Base-by-base conservation (phyloP, 1,140 invertebrate species). In the Venturia canescens region DNA sequence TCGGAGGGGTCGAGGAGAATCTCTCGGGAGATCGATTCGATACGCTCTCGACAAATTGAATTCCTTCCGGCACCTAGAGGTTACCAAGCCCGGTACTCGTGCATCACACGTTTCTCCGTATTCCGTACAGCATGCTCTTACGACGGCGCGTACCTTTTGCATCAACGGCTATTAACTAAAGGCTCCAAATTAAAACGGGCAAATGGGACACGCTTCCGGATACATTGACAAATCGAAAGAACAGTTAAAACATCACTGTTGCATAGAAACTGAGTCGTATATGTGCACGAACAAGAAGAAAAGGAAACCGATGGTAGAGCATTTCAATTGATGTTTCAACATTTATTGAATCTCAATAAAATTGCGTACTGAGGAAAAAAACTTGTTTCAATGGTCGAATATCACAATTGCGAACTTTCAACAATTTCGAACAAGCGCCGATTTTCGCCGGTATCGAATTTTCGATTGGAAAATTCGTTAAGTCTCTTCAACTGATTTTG, bases 31-130 rank as follows among this genome's bases (percentile, higher is more conserved):
- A 74, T 74, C 23, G 71, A 74, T 74, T 74, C 71, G 71, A 74
- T 74, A 74, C 71, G 71, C 26, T 50, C 38, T 53, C 71, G 71
- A 74, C 71, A 74, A 74, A 74, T 74, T 74, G 71, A 74, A 74
- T 74, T 74, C 71, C 71, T 74, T 74, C 71, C 71, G 71, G 71
- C n/a, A 48, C 71, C 48, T 48, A 21, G 71, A 53, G 71, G 71
- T 48, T 53, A 48, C n/a, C 44, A 29, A 69, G 66, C 29, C 29
- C 27, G 15, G 66, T 27, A 23, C 71, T 53, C 38, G 53, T 74
- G 71, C 71, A 74, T 74, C 71, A 53, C 71, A 23, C 50, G 71
- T 74, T 74, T 53, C 48, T 48, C 15, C 29, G 1, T 29, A 66
- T 29, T 26, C 9, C 13, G 27, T 18, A 31, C 29, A 18, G n/a